phyloP scores from a whole-genome alignment of 2,113 vertebrate genomes.

The Ictalurus punctatus region DNA sequence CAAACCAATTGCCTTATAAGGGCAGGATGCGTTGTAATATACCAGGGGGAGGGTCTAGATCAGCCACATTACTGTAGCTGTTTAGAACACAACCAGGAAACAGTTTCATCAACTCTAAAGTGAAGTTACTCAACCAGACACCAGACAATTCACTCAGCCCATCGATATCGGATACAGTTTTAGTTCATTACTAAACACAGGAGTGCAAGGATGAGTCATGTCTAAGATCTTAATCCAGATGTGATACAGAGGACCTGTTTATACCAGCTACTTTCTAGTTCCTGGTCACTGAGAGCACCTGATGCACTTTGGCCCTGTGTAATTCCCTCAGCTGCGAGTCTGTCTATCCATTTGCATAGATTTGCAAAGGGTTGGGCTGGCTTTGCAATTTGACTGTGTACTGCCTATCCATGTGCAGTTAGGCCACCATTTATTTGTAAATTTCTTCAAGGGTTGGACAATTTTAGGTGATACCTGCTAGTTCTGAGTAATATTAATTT shows the following conservation, averaged over 20 bases:
- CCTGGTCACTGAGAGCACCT: slow-evolving; percentile 34
- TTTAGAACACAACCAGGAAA: slow-evolving; percentile 55
- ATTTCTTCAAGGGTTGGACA: not conserved
- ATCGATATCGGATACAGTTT: not conserved
- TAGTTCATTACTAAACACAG: not conserved
- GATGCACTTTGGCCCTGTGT: slow-evolving; percentile 59
- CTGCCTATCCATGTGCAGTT: not conserved
- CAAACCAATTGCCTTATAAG: slow-evolving; percentile 78
- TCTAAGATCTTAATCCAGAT: slow-evolving; percentile 47
- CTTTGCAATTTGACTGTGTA: not conserved
- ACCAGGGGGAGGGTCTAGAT: slow-evolving; percentile 49
- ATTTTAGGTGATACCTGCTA: not conserved
- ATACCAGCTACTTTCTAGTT: slow-evolving; percentile 38
- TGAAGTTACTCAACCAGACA: not conserved
- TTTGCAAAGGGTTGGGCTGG: slow-evolving; percentile 18
- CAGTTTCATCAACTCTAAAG: slow-evolving; percentile 50
- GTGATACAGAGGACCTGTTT: slow-evolving; percentile 46
- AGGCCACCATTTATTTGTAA: not conserved
- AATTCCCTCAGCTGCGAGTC: not conserved
- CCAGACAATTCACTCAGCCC: not conserved
- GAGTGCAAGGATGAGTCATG: not conserved
- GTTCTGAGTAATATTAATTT: not conserved
- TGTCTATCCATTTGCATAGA: not conserved
- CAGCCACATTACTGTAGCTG: slow-evolving; percentile 29
- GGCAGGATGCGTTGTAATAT: slow-evolving; percentile 69